phyloP scores from a whole-genome alignment of 2,888 invertebrate genomes.

The Drosophila leonis region DNA sequence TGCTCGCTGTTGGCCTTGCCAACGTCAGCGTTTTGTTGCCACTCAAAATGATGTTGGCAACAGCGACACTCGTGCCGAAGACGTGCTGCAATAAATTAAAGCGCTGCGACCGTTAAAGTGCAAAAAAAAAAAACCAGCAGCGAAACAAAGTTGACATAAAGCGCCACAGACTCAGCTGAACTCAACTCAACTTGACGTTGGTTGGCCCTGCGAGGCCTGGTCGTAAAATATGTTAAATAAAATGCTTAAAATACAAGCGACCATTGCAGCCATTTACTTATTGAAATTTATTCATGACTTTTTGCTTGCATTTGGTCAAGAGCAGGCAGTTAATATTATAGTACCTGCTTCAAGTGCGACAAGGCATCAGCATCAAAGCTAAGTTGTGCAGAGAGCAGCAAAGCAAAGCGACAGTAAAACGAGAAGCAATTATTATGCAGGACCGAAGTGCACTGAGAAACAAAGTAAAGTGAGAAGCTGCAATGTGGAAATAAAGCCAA shows the following conservation, averaged over 20 bases:
- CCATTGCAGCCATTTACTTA: conserved; percentile 32
- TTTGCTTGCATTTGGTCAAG: conserved; percentile 39
- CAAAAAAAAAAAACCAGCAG: background rate
- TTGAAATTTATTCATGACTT: conserved; percentile 72
- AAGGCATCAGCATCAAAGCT: conserved; percentile 10
- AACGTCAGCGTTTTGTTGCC: conserved; percentile 50
- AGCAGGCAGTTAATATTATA: conserved; percentile 3
- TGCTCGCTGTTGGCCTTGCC: conserved; percentile 22
- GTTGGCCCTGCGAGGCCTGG: background rate
- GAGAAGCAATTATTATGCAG: conserved; percentile 1
- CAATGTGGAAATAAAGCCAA: background rate
- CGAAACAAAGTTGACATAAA: conserved; percentile 48
- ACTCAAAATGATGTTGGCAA: conserved; percentile 54
- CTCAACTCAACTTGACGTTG: background rate
- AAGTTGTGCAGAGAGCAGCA: background rate
- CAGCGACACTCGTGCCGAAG: conserved; percentile 45
- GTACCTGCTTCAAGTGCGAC: conserved; percentile 4
- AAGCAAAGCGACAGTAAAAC: conserved; percentile 4
- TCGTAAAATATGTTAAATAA: conserved; percentile 52
- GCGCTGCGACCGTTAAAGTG: conserved; percentile 49
- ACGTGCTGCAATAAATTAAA: conserved; percentile 68
- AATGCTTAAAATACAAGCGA: conserved; percentile 35
- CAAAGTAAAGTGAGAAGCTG: background rate
- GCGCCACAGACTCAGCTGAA: conserved; percentile 19
- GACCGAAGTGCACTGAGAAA: background rate